Evolutionary conservation across 2,113 vertebrate species (phyloP).

Genomic region (Odontophorus gujanensis): DNA sequence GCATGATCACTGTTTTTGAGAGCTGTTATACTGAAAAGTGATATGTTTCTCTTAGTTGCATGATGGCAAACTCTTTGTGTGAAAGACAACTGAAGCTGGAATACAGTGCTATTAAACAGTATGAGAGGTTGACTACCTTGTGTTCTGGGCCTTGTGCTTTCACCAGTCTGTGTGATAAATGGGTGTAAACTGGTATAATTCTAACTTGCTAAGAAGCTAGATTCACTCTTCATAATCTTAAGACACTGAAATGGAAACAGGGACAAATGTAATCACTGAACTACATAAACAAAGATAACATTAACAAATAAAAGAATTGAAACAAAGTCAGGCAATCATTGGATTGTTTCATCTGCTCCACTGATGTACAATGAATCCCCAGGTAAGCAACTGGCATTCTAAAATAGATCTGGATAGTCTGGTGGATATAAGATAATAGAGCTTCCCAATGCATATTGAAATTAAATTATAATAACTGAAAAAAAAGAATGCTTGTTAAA

Average conservation of each 20-base stretch:
- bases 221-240: background rate
- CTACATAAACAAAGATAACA: slow-evolving; percentile 26
- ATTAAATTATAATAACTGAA: background rate
- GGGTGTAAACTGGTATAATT: slow-evolving; percentile 29
- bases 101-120: slow-evolving; percentile 20
- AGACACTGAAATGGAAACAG: slow-evolving; percentile 12
- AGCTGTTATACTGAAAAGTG: background rate
- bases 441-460: background rate
- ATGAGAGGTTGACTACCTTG: background rate
- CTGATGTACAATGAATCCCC: background rate
- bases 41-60: background rate
- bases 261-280: background rate
- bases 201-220: background rate
- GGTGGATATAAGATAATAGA: background rate
- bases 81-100: background rate
- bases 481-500: too few relatives aligned
- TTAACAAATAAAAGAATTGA: background rate
- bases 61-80: slow-evolving; percentile 15
- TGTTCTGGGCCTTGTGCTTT: slow-evolving; percentile 36
- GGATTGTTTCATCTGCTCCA: background rate
- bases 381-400: background rate
- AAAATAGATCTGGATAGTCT: background rate
- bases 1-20: background rate
- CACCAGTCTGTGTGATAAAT: slow-evolving; percentile 45
- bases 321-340: background rate